These are phyloP conservation scores for Lophotriccus pileatus DNA, from an alignment of 2,797 vertebrate genomes.

Conservation along the genomic window DNA sequence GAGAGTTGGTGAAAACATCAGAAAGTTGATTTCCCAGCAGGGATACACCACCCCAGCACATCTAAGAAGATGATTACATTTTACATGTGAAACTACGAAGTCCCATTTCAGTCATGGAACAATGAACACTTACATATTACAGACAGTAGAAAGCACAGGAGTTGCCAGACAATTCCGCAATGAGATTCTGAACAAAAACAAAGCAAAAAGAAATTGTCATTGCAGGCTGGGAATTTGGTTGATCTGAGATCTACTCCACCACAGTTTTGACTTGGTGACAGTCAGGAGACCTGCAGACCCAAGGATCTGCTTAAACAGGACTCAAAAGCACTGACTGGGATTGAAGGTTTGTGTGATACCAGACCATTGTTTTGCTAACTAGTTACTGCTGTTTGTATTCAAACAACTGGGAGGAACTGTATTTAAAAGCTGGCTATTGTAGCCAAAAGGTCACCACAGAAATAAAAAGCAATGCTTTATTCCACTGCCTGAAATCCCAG, in stretches of 20 bases:
- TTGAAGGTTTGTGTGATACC: not conserved
- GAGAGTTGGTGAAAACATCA: not conserved
- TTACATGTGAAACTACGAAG: not conserved
- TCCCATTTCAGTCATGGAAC: not conserved
- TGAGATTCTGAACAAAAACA: not conserved
- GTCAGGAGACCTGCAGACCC: not conserved
- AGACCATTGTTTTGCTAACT: conserved; percentile 4
- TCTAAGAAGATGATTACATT: not conserved
- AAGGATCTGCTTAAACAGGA: not conserved
- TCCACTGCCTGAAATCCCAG: not conserved
- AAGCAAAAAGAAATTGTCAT: not conserved
- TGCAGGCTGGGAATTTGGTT: not conserved
- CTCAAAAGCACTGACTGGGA: not conserved
- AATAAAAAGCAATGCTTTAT: conserved; percentile 16
- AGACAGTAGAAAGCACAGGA: not conserved
- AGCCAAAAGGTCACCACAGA: not conserved
- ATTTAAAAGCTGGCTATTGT: not conserved
- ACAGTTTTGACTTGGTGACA: not conserved
- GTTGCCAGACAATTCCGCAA: not conserved
- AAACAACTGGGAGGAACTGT: not conserved
- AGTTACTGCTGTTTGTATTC: conserved; percentile 17
- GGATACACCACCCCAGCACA: not conserved
- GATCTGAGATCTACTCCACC: not conserved
- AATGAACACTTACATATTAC: not conserved
- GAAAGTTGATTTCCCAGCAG: not conserved